Percentiles rank a stretch among this genome's conserved stretches.
phyloP scores from a whole-genome alignment of 2,797 vertebrate genomes.

The Micromesistius poutassou region DNA sequence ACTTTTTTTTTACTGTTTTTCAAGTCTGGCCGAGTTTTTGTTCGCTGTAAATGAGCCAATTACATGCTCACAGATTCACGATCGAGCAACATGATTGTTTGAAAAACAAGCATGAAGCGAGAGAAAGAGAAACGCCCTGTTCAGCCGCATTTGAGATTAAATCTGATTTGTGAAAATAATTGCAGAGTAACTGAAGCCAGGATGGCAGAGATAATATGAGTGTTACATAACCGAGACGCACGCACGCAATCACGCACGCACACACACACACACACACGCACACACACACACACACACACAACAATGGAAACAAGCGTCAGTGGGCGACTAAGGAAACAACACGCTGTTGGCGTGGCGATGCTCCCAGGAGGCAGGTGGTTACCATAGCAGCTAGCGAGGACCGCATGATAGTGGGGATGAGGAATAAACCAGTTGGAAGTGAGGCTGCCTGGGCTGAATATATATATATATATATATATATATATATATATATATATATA shows the following conservation, averaged over 20 bases:
- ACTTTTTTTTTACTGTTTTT: too few species aligned
- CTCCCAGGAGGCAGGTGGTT: constrained; percentile 41
- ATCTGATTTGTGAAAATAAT: not conserved
- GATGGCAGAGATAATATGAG: not conserved
- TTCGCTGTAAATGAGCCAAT: too few species aligned
- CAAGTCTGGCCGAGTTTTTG: too few species aligned
- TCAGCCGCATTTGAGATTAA: too few species aligned
- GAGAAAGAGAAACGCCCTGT: too few species aligned
- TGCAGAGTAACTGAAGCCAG: not conserved
- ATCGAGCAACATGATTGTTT: too few species aligned
- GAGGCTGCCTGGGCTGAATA: constrained; percentile 36
- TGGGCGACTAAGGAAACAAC: constrained; percentile 18
- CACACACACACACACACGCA: not conserved
- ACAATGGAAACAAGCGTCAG: constrained; percentile 19
- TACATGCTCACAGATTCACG: too few species aligned
- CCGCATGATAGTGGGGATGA: constrained; percentile 40
- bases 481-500: constrained; percentile 33
- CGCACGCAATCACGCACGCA: too few species aligned
- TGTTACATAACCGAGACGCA: not conserved
- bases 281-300: constrained; percentile 3
- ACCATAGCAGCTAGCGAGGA: constrained; percentile 54
- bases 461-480: not conserved
- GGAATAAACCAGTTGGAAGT: constrained; percentile 70
- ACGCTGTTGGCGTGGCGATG: constrained; percentile 26
- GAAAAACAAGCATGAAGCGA: too few species aligned